Evolutionary conservation across 2,797 vertebrate species (phyloP).

Genomic region (Caiman crocodilus): DNA sequence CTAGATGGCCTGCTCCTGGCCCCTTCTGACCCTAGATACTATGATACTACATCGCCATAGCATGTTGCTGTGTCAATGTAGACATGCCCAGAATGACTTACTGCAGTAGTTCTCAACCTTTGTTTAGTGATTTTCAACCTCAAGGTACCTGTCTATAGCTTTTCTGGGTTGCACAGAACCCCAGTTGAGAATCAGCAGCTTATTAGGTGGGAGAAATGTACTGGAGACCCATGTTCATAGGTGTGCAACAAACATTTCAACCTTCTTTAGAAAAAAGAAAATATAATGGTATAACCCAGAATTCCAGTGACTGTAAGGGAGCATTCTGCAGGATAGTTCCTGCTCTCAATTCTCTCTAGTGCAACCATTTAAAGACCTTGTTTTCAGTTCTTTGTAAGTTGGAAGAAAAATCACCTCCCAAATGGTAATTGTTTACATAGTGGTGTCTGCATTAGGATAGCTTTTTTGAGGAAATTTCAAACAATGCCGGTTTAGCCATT

Average conservation of each 20-base stretch:
- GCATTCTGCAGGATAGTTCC: not conserved
- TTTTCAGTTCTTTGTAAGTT: not conserved
- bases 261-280: not conserved
- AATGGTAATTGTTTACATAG: not conserved
- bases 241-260: not conserved
- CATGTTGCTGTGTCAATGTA: too few species aligned
- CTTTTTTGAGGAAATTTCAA: too few species aligned
- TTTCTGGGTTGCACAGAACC: too few species aligned
- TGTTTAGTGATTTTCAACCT: too few species aligned
- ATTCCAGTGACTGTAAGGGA: not conserved
- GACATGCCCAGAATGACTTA: too few species aligned
- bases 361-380: not conserved
- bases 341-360: not conserved
- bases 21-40: too few species aligned
- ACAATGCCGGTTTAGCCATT: not conserved
- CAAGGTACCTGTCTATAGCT: too few species aligned
- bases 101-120: too few species aligned
- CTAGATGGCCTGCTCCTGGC: too few species aligned
- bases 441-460: not conserved
- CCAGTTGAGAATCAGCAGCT: not conserved
- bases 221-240: not conserved
- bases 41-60: too few species aligned
- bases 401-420: not conserved
- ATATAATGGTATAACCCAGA: not conserved
- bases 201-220: not conserved